Evolutionary conservation across 2,797 vertebrate genomes (phyloP), one percentile per base, ranked within the genome.

Genomic region (Taenioides sp.): DNA sequence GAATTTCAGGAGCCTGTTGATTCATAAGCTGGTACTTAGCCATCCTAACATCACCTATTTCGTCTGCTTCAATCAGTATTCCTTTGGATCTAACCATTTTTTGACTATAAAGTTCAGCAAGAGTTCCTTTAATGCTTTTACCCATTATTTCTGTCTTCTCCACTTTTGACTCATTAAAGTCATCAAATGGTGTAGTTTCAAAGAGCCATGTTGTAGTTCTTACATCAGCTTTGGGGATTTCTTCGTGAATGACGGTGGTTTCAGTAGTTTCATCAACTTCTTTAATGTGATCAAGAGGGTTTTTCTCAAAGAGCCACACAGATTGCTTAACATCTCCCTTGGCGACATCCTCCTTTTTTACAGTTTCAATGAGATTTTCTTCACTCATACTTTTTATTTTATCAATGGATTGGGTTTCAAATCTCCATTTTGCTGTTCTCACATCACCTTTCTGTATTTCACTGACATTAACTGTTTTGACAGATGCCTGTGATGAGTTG

Each of bases 291-390:
- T 96, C 95, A 57, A 97, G 92, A 73, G 94, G 92, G 68, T 95
- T 95, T 84, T 95, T 95, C 92, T 98, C 97, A 92, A 98, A 98
- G 71, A 98, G 94, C 96, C 96, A 98, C 2, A 98, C 94, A 31
- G 97, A 95, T 55, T 95, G 91, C 88, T 95, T 95, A 28, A 98
- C 96, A 74, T 96, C 95, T 66, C 97, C 96, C 86, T 93, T 96
- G 67, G 92, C 89, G 1, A 95, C 78, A n/a, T 97, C 95, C 80
- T 98, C 95, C 80, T 93, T 92, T 81, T 86, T 91, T 62, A 97
- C 95, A 0, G 91, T 96, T 81, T 95, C 94, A 78, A 96, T 90
- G 52, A 94, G 85, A 83, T 94, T 91, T 83, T 95, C 95, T 20
- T 93, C 94, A 28, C 89, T 95, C 88, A 96, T 94, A 77, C 92